A percentile compares a stretch with the other conserved stretches of the same genome.
These are phyloP conservation scores for Rhinella marina DNA, from an alignment of 2,797 vertebrate species.

Conservation along the genomic window DNA sequence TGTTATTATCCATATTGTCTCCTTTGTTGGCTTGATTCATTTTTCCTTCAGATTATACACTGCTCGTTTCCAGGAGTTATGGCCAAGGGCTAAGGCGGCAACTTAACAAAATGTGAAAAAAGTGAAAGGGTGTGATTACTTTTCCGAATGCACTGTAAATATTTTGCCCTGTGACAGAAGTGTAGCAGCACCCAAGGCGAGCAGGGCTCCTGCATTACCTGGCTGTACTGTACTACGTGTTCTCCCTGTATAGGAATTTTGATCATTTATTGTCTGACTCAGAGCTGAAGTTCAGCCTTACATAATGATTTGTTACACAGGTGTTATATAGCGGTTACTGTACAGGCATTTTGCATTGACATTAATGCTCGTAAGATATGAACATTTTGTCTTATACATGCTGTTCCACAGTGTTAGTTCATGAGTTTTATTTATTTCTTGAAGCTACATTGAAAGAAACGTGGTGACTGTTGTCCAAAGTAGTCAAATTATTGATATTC, in stretches of 20 bases:
- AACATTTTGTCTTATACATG: slow-evolving; percentile 9
- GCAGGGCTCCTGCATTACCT: neutral
- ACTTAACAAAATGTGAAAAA: no score
- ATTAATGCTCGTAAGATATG: neutral
- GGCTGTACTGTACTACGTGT: neutral
- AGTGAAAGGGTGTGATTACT: no score
- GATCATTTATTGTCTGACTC: neutral
- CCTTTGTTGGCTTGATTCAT: no score
- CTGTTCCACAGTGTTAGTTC: neutral
- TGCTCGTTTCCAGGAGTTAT: no score
- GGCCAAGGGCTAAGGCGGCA: no score
- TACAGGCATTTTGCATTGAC: neutral
- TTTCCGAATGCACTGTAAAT: no score
- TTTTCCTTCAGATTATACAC: no score
- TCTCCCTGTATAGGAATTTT: neutral
- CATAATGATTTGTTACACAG: neutral
- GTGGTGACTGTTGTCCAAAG: neutral
- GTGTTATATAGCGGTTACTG: neutral
- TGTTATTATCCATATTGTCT: no score
- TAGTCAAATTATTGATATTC: neutral
- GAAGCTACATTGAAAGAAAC: neutral
- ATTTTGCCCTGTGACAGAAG: no score
- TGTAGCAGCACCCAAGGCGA: neutral
- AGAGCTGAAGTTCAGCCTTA: neutral
- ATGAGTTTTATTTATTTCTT: neutral